These are phyloP conservation scores for Menidia beryllina DNA, from an alignment of 2,113 vertebrate genomes.

Conservation along the genomic window DNA sequence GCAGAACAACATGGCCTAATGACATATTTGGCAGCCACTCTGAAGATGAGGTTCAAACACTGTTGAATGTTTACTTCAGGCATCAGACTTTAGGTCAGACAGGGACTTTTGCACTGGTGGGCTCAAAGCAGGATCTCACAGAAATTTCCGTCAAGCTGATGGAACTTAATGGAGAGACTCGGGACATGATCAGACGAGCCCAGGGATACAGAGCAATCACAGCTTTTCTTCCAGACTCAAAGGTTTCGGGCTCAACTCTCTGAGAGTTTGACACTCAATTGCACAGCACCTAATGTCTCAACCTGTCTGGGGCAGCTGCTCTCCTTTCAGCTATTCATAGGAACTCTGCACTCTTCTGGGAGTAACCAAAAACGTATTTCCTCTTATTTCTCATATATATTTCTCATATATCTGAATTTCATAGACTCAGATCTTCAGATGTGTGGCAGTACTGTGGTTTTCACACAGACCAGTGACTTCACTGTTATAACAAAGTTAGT, in stretches of 20 bases:
- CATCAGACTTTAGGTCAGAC: conserved; percentile 96
- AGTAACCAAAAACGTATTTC: conserved; percentile 82
- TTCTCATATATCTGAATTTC: conserved; percentile 74
- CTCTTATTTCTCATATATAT: conserved; percentile 80
- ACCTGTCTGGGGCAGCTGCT: conserved; percentile 84
- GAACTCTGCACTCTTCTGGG: conserved; percentile 77
- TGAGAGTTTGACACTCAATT: conserved; percentile 77
- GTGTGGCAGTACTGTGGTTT: conserved; percentile 85
- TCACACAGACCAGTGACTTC: conserved; percentile 70
- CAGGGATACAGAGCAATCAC: conserved; percentile 90
- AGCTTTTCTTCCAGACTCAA: conserved; percentile 92
- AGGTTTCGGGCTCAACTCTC: conserved; percentile 90
- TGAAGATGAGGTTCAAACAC: conserved; percentile 94
- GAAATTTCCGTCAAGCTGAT: conserved; percentile 92
- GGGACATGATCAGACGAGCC: conserved; percentile 91
- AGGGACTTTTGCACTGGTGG: conserved; percentile 94
- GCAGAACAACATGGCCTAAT: conserved; percentile 92
- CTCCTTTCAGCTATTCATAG: conserved; percentile 73
- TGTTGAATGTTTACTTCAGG: conserved; percentile 96
- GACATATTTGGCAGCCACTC: conserved; percentile 94
- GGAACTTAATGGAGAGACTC: conserved; percentile 94
- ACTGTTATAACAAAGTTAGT: conserved; percentile 55
- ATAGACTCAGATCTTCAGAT: conserved; percentile 73
- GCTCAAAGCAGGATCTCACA: conserved; percentile 93
- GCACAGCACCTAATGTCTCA: conserved; percentile 30